phyloP scores from a whole-genome alignment of 2,113 vertebrate genomes.

The Ictalurus furcatus region DNA sequence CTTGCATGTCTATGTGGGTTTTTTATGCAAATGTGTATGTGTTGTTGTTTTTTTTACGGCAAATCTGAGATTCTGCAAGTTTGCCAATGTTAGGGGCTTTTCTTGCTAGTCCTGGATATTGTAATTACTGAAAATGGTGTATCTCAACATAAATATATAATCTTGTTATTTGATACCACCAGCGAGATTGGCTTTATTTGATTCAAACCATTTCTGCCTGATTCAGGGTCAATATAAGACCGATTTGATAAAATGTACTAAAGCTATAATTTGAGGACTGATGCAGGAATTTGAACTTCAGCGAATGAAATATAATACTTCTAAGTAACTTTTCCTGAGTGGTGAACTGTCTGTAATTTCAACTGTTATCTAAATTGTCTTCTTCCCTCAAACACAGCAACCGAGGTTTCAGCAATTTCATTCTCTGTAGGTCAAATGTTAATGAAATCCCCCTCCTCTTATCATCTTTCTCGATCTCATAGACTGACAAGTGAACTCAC shows the following conservation, averaged over 20 bases:
- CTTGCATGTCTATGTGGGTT: neutral
- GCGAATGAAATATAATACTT: slow-evolving; percentile 26
- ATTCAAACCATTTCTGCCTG: slow-evolving; percentile 27
- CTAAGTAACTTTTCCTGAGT: slow-evolving; percentile 25
- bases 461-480: slow-evolving; percentile 45
- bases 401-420: slow-evolving; percentile 11
- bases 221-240: slow-evolving; percentile 23
- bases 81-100: neutral
- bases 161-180: neutral
- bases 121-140: slow-evolving; percentile 17
- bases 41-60: neutral
- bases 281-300: slow-evolving; percentile 28
- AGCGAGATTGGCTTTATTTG: neutral
- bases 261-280: slow-evolving; percentile 12
- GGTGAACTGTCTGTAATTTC: slow-evolving; percentile 38
- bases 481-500: slow-evolving; percentile 62
- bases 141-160: neutral
- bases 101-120: neutral
- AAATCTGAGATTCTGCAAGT: neutral
- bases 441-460: slow-evolving; percentile 54
- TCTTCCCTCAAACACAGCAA: slow-evolving; percentile 22
- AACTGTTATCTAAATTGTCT: slow-evolving; percentile 38
- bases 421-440: slow-evolving; percentile 47
- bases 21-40: no score
- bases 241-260: slow-evolving; percentile 24